phyloP scores from a whole-genome alignment of 2,888 invertebrate genomes.

The Patella pellucida region DNA sequence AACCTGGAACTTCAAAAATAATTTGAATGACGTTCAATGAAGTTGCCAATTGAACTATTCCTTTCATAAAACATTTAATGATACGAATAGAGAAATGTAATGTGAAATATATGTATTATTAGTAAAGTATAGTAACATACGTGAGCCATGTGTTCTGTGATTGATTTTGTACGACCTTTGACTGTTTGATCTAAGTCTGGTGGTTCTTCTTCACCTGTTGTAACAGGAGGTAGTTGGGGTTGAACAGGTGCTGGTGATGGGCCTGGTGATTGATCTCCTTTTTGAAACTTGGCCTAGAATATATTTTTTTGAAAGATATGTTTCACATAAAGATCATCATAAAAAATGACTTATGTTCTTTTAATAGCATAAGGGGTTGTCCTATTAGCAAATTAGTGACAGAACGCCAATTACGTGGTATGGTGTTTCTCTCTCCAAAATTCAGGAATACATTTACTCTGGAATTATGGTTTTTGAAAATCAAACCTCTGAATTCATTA shows the following conservation, averaged over 20 bases:
- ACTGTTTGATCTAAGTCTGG: slow-evolving; percentile 43
- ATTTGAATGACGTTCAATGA: too few relatives aligned
- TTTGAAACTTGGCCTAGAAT: slow-evolving; percentile 59
- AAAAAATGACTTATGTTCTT: too few relatives aligned
- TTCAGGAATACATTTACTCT: not conserved
- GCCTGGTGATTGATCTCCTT: slow-evolving; percentile 47
- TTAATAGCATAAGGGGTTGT: too few relatives aligned
- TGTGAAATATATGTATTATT: not conserved
- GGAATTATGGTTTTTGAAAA: not conserved
- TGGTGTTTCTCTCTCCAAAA: not conserved
- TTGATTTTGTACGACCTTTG: slow-evolving; percentile 60
- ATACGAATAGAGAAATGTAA: too few relatives aligned
- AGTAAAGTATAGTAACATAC: slow-evolving; percentile 29
- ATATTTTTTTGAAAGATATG: too few relatives aligned
- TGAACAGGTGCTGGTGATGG: slow-evolving; percentile 37
- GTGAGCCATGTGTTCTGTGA: slow-evolving; percentile 60
- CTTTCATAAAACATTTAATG: too few relatives aligned
- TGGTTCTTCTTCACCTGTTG: slow-evolving; percentile 28
- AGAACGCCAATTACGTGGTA: too few relatives aligned
- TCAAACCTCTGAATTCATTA: not conserved
- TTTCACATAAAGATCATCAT: too few relatives aligned
- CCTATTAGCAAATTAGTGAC: too few relatives aligned
- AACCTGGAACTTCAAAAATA: too few relatives aligned
- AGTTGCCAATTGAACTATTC: too few relatives aligned
- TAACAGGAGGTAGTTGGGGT: slow-evolving; percentile 13